A percentile compares a stretch with the other conserved stretches of the same genome.
Evolutionary conservation across 2,888 invertebrate genomes (phyloP).

Genomic region (Protodeltote pygarga): DNA sequence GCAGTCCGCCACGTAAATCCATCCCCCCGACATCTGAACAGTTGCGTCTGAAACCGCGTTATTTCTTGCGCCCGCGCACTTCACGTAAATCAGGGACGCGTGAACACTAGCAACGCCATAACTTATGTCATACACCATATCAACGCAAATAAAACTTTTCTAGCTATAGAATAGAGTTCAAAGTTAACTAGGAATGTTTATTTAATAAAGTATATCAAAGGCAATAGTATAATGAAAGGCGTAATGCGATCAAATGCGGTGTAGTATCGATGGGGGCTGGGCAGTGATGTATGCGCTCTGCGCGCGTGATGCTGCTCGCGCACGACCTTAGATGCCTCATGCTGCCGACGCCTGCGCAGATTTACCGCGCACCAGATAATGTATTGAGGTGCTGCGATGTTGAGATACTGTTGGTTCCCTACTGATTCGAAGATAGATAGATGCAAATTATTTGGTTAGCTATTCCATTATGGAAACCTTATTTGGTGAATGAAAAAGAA

Average conservation of each 20-base stretch:
- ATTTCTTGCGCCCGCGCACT: slow-evolving; percentile 49
- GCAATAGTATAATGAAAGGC: slow-evolving; percentile 52
- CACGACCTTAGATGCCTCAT: slow-evolving; percentile 4
- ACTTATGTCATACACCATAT: slow-evolving; percentile 22
- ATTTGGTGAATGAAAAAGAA: too few relatives aligned
- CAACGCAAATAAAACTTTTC: slow-evolving; percentile 17
- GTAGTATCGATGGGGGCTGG: slow-evolving; percentile 7
- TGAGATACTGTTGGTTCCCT: slow-evolving; percentile 6
- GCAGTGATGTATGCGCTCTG: slow-evolving; percentile 27
- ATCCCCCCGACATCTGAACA: slow-evolving; percentile 45
- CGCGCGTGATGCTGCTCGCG: slow-evolving; percentile 17
- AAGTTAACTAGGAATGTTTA: neutral
- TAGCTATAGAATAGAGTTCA: neutral
- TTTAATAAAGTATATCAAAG: slow-evolving; percentile 29
- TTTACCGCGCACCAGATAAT: slow-evolving; percentile 18
- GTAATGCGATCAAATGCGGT: slow-evolving; percentile 42
- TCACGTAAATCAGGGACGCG: slow-evolving; percentile 59
- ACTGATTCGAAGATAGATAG: neutral
- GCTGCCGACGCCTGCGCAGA: slow-evolving; percentile 19
- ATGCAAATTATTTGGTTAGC: too few relatives aligned
- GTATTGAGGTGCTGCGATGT: slow-evolving; percentile 7
- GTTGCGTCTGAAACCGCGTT: slow-evolving; percentile 50
- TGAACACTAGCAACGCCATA: slow-evolving; percentile 49
- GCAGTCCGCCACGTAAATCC: slow-evolving; percentile 32
- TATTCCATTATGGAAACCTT: too few relatives aligned